phyloP scores from a whole-genome alignment of 1,140 invertebrate species.

The Hylyphantes graminicola region DNA sequence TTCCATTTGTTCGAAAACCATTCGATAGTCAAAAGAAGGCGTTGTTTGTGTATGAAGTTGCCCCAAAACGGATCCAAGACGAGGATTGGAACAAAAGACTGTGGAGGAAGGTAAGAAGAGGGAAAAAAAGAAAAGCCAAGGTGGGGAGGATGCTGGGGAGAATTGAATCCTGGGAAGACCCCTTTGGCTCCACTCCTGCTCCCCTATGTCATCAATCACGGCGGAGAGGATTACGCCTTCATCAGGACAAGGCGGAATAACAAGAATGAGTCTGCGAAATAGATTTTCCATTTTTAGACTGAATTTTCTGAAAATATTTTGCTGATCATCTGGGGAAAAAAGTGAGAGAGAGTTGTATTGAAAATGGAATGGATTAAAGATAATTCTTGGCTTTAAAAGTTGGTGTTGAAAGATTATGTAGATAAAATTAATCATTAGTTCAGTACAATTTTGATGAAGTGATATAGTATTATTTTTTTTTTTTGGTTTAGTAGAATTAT shows the following conservation, averaged over 20 bases:
- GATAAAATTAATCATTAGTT: no score
- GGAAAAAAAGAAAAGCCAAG: neutral
- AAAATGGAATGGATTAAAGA: neutral
- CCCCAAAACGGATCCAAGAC: constrained; percentile 7
- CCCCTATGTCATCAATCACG: constrained; percentile 45
- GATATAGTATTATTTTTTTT: no score
- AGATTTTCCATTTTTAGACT: constrained; percentile 22
- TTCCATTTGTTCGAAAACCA: neutral
- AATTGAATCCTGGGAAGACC: constrained; percentile 17
- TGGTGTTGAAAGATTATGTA: no score
- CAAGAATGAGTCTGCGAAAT: neutral
- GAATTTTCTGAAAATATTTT: neutral
- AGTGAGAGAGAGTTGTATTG: neutral
- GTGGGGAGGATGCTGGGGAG: no score
- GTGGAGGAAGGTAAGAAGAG: neutral
- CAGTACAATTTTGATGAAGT: no score
- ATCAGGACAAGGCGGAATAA: constrained; percentile 26
- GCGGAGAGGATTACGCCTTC: constrained; percentile 44
- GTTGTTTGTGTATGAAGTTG: constrained; percentile 19
- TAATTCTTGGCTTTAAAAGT: neutral
- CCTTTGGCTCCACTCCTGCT: neutral
- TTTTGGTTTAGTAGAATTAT: no score
- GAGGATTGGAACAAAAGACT: constrained; percentile 46
- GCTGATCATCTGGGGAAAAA: no score
- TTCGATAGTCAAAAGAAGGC: constrained; percentile 1